Evolutionary conservation across 2,797 vertebrate genomes (phyloP).

Genomic region (Rhincodon typus): DNA sequence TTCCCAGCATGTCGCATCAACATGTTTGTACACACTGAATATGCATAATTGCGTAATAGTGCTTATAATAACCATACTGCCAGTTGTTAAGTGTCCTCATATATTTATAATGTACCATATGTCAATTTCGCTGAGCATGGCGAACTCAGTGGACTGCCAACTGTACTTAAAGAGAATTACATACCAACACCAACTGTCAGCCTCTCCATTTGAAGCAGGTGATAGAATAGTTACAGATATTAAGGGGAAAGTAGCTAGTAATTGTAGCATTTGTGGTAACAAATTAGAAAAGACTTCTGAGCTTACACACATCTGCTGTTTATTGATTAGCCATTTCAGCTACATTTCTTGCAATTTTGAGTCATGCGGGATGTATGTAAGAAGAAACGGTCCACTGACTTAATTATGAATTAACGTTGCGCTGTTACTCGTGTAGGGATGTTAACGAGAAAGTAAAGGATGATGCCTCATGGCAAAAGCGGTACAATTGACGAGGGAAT

Average conservation of each 20-base stretch:
- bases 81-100: slow-evolving; percentile 12
- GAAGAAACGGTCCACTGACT: not conserved
- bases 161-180: not conserved
- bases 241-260: not conserved
- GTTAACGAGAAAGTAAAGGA: not conserved
- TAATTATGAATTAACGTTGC: not conserved
- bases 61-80: not conserved
- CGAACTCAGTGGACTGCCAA: not conserved
- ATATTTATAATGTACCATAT: slow-evolving; percentile 5
- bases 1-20: not conserved
- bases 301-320: not conserved
- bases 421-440: not conserved
- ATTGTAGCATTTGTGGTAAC: slow-evolving; percentile 9
- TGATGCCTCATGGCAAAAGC: not conserved
- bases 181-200: not conserved
- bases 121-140: slow-evolving; percentile 1
- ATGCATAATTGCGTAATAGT: slow-evolving; percentile 14
- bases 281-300: slow-evolving; percentile 6
- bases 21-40: slow-evolving; percentile 4
- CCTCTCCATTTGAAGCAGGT: slow-evolving; percentile 7
- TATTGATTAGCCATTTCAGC: slow-evolving; percentile 5
- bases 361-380: not conserved
- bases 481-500: not conserved
- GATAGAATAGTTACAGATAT: slow-evolving; percentile 10
- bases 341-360: not conserved